Evolutionary conservation across 1,140 invertebrate species (phyloP).

Genomic region (Cotesia glomerata): DNA sequence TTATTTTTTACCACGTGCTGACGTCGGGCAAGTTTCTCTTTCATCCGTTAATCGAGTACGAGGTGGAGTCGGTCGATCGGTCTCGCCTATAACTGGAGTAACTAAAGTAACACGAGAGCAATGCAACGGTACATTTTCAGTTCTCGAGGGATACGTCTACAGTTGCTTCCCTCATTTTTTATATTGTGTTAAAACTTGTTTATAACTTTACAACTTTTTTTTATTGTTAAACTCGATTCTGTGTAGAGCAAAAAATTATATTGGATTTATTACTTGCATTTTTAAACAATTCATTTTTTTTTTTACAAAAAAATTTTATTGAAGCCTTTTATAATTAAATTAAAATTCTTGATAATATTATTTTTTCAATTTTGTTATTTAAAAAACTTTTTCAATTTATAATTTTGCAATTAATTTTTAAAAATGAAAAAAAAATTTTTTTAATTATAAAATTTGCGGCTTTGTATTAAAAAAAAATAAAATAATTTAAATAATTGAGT

Average conservation of each 20-base stretch:
- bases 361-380: too few relatives aligned
- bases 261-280: too few relatives aligned
- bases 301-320: too few relatives aligned
- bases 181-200: neutral
- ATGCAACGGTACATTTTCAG: constrained; percentile 49
- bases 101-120: constrained; percentile 35
- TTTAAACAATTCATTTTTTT: too few relatives aligned
- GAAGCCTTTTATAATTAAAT: too few relatives aligned
- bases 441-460: neutral
- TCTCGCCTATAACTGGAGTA: constrained; percentile 55
- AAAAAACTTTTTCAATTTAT: too few relatives aligned
- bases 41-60: constrained; percentile 38
- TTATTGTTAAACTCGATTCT: too few relatives aligned
- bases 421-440: too few relatives aligned
- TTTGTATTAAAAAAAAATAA: neutral
- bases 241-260: too few relatives aligned
- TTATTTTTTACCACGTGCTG: constrained; percentile 31
- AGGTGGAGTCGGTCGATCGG: constrained; percentile 40
- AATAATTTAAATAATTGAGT: neutral
- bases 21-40: constrained; percentile 55
- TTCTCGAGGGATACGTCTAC: constrained; percentile 12
- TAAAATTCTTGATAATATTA: too few relatives aligned
- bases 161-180: constrained; percentile 7
- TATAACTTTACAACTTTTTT: too few relatives aligned
- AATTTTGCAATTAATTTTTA: too few relatives aligned